Percentiles rank a stretch among this genome's conserved stretches.
Conservation (phyloP, 2,113 vertebrate genomes). For the Cnemophilus loriae region DNA sequence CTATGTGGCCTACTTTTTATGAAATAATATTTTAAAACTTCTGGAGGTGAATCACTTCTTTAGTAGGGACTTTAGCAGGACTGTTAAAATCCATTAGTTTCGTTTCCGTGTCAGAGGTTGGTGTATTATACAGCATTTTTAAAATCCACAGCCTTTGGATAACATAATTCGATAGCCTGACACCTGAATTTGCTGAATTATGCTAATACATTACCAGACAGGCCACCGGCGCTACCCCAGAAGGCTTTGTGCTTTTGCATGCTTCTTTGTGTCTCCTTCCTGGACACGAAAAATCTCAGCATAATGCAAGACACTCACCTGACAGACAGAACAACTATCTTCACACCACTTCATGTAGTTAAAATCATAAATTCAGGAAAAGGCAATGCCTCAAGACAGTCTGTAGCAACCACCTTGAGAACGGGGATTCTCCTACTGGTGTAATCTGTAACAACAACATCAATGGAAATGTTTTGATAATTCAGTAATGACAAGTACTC, state of each 20-base stretch:
- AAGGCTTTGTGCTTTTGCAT: background rate
- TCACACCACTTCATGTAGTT: background rate
- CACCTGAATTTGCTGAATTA: slow-evolving; percentile 29
- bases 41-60: slow-evolving; percentile 10
- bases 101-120: background rate
- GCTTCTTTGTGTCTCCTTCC: background rate
- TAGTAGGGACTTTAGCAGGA: background rate
- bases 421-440: background rate
- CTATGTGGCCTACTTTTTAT: background rate
- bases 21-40: background rate
- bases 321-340: background rate
- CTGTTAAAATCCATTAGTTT: background rate
- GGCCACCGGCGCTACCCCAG: rapidly evolving
- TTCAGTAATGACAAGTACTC: background rate
- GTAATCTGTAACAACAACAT: background rate
- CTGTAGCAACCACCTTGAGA: background rate
- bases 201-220: background rate
- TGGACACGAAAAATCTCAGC: background rate
- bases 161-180: background rate
- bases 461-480: background rate
- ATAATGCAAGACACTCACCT: background rate
- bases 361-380: background rate
- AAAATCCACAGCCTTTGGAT: background rate
- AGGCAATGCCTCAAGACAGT: background rate
- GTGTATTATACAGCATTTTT: background rate